These are phyloP conservation scores for Spinus olivaceus DNA, from an alignment of 2,797 vertebrate species.

Conservation along the genomic window DNA sequence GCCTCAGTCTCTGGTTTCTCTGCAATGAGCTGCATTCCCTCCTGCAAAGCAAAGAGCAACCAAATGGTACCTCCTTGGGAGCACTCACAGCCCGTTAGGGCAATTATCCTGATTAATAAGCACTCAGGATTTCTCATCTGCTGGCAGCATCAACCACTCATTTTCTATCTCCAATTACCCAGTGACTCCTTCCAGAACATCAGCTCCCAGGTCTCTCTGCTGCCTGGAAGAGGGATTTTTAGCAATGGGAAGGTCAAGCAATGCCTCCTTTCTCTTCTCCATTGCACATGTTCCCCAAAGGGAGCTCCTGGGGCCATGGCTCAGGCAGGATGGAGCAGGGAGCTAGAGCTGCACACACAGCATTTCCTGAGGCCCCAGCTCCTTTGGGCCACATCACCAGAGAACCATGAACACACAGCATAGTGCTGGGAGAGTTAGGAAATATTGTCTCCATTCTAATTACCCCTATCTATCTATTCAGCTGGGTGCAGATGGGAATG, in stretches of 20 bases:
- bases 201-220: neutral
- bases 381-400: too few species aligned
- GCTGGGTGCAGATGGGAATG: neutral
- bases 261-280: neutral
- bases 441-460: neutral
- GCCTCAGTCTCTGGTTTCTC: conserved; percentile 94
- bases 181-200: conserved; percentile 22
- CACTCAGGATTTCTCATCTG: conserved; percentile 1
- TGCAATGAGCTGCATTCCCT: conserved; percentile 88
- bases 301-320: neutral
- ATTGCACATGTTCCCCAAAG: neutral
- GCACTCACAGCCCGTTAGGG: neutral
- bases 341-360: neutral
- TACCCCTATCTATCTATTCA: neutral
- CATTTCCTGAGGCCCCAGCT: neutral
- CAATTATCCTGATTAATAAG: conserved; percentile 28
- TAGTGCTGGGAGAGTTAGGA: neutral
- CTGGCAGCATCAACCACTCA: neutral
- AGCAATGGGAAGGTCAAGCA: neutral
- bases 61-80: neutral
- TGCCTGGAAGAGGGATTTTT: neutral
- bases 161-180: conserved; percentile 16
- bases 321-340: neutral
- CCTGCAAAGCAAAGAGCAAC: conserved; percentile 71
- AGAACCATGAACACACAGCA: neutral